phyloP scores from a whole-genome alignment of 2,797 vertebrate genomes.

The Urocyon cinereoargenteus region DNA sequence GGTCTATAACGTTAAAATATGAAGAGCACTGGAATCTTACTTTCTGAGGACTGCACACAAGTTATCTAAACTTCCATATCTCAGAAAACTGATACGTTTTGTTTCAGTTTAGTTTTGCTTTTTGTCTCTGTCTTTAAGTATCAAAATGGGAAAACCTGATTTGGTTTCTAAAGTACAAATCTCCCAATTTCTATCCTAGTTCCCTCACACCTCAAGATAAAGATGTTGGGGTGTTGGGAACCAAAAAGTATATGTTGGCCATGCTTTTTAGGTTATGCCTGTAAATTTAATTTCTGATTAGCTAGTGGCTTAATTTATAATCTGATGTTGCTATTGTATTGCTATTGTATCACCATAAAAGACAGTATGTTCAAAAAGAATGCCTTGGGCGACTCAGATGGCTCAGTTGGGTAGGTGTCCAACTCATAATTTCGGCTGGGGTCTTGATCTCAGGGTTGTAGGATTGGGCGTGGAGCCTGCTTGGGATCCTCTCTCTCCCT shows the following conservation, averaged over 20 bases:
- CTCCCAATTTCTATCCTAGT: constrained; percentile 15
- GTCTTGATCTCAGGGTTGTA: too few species aligned
- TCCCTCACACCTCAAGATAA: constrained; percentile 8
- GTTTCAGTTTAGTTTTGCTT: not conserved
- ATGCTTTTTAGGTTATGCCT: not conserved
- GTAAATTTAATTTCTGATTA: constrained; percentile 38
- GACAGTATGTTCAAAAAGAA: not conserved
- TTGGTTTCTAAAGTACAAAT: constrained; percentile 60
- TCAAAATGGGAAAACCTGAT: constrained; percentile 47
- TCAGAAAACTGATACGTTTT: not conserved
- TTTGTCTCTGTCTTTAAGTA: not conserved
- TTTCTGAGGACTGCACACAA: not conserved
- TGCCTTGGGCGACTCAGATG: not conserved
- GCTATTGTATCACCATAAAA: not conserved
- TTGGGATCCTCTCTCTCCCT: not conserved
- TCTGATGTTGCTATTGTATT: not conserved
- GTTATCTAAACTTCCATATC: not conserved
- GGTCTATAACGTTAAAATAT: not conserved
- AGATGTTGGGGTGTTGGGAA: not conserved
- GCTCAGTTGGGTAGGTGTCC: not conserved
- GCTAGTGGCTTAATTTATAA: not conserved
- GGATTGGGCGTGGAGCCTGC: not conserved
- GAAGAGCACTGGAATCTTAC: not conserved
- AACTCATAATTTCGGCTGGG: too few species aligned
- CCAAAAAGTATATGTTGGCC: not conserved